Conservation (phyloP, 2,888 invertebrate species). For the Phymatocera aterrima region DNA sequence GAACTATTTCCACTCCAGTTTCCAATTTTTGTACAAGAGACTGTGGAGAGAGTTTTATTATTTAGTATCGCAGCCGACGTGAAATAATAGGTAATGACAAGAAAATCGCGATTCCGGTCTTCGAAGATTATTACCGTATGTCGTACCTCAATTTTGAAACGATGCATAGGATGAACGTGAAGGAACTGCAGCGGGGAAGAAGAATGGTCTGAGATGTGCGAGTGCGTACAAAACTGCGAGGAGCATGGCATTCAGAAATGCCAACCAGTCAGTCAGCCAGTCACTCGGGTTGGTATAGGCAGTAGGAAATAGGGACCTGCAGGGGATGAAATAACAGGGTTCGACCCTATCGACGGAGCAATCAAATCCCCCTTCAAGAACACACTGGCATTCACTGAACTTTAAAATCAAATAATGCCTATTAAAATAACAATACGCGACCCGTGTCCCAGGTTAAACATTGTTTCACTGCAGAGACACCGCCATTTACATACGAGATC, state of each 20-base stretch:
- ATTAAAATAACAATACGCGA: conserved; percentile 74
- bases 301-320: conserved; percentile 54
- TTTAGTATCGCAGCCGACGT: too few species aligned
- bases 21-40: not conserved
- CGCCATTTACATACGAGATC: conserved; percentile 73
- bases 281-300: conserved; percentile 35
- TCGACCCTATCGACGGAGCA: conserved; percentile 70
- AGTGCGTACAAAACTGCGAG: conserved; percentile 27
- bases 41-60: too few species aligned
- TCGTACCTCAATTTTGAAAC: not conserved
- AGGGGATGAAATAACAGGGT: conserved; percentile 70
- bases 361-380: conserved; percentile 71
- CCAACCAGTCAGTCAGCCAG: too few species aligned
- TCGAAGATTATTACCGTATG: not conserved
- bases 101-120: too few species aligned
- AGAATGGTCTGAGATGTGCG: not conserved
- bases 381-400: conserved; percentile 72
- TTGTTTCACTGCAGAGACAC: conserved; percentile 64
- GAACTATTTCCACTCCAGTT: not conserved
- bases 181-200: not conserved
- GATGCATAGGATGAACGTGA: not conserved
- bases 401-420: conserved; percentile 74
- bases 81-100: too few species aligned
- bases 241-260: conserved; percentile 51
- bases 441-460: conserved; percentile 70